Base-by-base conservation (phyloP, 2,888 invertebrate genomes). In the Himalopsyche kuldschensis region DNA sequence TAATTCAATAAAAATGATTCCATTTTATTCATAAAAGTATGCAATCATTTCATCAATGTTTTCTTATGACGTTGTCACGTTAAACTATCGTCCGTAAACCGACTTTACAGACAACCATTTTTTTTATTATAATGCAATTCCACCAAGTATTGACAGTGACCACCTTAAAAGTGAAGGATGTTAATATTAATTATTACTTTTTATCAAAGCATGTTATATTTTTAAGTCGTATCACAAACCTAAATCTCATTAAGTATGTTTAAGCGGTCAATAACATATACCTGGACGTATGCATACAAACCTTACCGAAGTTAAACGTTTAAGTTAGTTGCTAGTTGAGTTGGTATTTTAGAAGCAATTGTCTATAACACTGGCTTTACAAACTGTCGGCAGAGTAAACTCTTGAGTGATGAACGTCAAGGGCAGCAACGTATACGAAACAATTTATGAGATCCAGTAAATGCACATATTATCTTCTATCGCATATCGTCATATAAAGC, bases 371-470 rank as follows among this genome's bases (percentile, higher is more conserved):
- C 75, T 75, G 5, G n/a, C 75, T 31, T 1, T 11, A 31, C 75
- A 75, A 75, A 75, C 75, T 32, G 75, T 75, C 32, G 32, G 31
- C 30, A 55, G 81, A 15, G 55, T 76, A 81, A 47, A 76, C 81
- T 78, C 81, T 81, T 81, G 77, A 77, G 81, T 48, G 81, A 77
- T 55, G 77, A 81, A 77, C 27, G 78, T n/a, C n/a, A 78, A 78
- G 78, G 78, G 78, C 78, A 32, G 15, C 78, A 32, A 63, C 27
- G 75, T 79, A 80, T 78, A 83, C 75, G 75, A 83, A 83, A 83
- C 79, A 79, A 80, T 80, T 80, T 80, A 83, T 83, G 78, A 63
- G 78, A 63, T 78, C 78, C 46, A 79, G 69, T 20, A 20, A 55
- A 55, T 55, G 55, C 55, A 55, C 55, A 55, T 55, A 41, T 41